These are phyloP conservation scores for Diplolepis rosae DNA, from an alignment of 2,888 invertebrate species.

Conservation along the genomic window DNA sequence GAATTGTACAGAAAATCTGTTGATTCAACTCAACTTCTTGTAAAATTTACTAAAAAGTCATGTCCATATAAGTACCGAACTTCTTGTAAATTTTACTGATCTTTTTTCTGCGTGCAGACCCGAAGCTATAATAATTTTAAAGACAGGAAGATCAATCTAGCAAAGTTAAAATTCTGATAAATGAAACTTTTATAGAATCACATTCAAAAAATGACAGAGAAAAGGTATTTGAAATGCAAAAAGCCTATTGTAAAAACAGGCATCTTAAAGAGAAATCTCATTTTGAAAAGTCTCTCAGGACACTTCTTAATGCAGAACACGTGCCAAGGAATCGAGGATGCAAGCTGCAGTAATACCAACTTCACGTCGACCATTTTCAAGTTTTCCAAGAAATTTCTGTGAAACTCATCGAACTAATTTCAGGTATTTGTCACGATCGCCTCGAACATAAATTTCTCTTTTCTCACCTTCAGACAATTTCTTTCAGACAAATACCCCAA, in stretches of 20 bases:
- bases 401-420: constrained; percentile 30
- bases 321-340: constrained; percentile 26
- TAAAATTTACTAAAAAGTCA: too few species aligned
- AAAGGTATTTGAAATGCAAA: constrained; percentile 10
- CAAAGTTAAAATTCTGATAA: neutral
- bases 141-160: too few species aligned
- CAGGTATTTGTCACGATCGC: constrained; percentile 1
- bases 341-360: constrained; percentile 22
- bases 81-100: too few species aligned
- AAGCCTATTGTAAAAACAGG: constrained; percentile 1
- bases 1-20: too few species aligned
- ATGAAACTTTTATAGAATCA: too few species aligned
- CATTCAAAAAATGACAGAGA: too few species aligned
- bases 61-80: too few species aligned
- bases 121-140: too few species aligned
- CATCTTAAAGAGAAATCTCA: constrained; percentile 16
- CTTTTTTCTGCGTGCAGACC: too few species aligned
- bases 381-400: constrained; percentile 26
- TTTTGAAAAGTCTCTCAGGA: constrained; percentile 18
- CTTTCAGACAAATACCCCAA: neutral
- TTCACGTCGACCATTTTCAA: constrained; percentile 24
- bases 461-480: neutral
- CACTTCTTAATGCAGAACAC: constrained; percentile 23
- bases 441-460: neutral
- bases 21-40: too few species aligned